A percentile compares a stretch with the other conserved stretches of the same genome.
Conservation (phyloP, 2,888 invertebrate species). For the Coelogynopora nodosa region DNA sequence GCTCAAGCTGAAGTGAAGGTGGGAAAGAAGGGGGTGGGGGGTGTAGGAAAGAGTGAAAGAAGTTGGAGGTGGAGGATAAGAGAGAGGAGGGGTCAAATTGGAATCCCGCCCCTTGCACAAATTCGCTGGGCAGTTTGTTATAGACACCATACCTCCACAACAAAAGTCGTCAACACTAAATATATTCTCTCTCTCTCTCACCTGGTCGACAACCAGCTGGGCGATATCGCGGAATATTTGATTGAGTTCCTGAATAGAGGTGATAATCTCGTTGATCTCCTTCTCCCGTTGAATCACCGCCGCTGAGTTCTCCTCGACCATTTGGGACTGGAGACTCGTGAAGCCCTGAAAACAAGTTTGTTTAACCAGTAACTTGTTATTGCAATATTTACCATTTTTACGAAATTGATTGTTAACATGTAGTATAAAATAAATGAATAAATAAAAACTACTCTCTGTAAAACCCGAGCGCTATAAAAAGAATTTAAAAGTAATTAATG, state of each 20-base stretch:
- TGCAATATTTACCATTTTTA: not conserved
- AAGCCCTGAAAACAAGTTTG: slow-evolving; percentile 57
- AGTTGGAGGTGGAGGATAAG: too few relatives aligned
- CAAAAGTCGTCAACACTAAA: not conserved
- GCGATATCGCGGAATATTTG: slow-evolving; percentile 79
- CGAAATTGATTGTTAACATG: not conserved
- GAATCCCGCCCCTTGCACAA: too few relatives aligned
- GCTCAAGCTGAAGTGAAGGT: too few relatives aligned
- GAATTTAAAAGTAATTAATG: too few relatives aligned
- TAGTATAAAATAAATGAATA: not conserved
- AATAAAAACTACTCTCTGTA: too few relatives aligned
- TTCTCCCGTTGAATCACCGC: slow-evolving; percentile 63
- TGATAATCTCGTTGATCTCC: slow-evolving; percentile 84
- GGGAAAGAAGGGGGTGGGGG: too few relatives aligned
- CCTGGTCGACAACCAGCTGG: slow-evolving; percentile 68
- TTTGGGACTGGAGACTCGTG: slow-evolving; percentile 69
- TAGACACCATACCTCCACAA: too few relatives aligned
- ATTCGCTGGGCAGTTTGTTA: too few relatives aligned
- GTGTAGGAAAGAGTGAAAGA: too few relatives aligned
- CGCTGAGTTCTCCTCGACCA: slow-evolving; percentile 69
- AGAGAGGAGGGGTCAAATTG: too few relatives aligned
- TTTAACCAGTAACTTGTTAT: not conserved
- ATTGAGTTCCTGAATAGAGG: slow-evolving; percentile 80
- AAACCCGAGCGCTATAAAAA: too few relatives aligned
- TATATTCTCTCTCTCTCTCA: slow-evolving; percentile 54